phyloP scores from a whole-genome alignment of 2,113 vertebrate genomes.

The Calyptomena viridis region DNA sequence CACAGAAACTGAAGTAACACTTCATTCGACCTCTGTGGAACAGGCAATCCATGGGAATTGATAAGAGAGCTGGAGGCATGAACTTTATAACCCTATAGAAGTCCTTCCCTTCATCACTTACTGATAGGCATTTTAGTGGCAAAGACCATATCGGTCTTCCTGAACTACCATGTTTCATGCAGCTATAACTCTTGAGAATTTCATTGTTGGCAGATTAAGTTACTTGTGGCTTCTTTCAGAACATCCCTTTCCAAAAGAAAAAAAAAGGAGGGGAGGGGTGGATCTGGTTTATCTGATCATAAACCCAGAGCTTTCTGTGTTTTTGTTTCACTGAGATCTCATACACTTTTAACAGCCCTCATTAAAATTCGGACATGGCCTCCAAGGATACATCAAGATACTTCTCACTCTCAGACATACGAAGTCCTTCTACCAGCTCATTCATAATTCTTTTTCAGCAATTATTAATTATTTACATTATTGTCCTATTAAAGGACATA shows the following conservation, averaged over 20 bases:
- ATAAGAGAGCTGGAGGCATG: background rate
- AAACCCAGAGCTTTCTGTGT: background rate
- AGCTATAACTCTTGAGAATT: background rate
- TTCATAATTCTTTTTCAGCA: background rate
- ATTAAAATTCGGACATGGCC: background rate
- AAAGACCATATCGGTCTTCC: background rate
- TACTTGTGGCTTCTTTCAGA: background rate
- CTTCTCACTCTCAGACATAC: background rate
- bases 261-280: background rate
- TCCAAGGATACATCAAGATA: background rate
- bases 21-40: background rate
- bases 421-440: background rate
- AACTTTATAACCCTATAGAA: background rate
- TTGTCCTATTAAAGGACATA: background rate
- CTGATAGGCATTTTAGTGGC: background rate
- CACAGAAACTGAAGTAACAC: background rate
- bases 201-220: background rate
- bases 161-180: background rate
- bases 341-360: background rate
- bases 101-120: background rate
- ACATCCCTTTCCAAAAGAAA: background rate
- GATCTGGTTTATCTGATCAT: background rate
- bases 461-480: constrained; percentile 4
- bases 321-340: background rate
- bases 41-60: background rate